Evolutionary conservation across 2,888 invertebrate genomes (phyloP), one percentile per base, ranked within the genome.

Genomic region (Autographa pulchrina): DNA sequence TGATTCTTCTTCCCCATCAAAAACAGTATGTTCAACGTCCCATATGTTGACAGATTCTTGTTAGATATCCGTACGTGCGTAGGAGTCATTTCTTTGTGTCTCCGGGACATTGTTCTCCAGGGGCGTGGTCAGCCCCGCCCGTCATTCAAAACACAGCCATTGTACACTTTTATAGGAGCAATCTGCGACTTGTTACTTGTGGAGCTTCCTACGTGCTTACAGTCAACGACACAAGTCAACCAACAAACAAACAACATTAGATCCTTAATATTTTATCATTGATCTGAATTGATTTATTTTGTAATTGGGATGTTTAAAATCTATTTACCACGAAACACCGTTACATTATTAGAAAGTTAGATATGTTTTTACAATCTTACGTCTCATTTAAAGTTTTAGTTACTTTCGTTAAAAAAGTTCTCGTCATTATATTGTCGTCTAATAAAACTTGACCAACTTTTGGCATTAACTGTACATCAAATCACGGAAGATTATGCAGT

Each of bases 131-230:
- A 68, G 70, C 75, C 79, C 82, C 88, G 74, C 90, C 88, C 69
- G 73, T 81, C 77, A 86, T 87, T 86, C 76, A 83, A 80, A 68
- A 68, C 77, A 70, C 74, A 81, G 62, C 72, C 80, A 86, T 88
- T 87, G 86, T 86, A 68, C 63, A 80, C 72, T 78, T 86, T 86
- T 86, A 86, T 86, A 87, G 75, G 84, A 85, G 80, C 85, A 84
- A 76, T 85, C 78, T 80, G 78, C 73, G 65, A 75, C 64, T 78
- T 81, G 76, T 68, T 72, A 75, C 79, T 79, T 72, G 69, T 20
- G 58, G 66, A 73, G 68, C 78, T 70, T 74, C 83, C 83, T 80
- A 85, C 85, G 68, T 81, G 61, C 54, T 48, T 16, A n/a, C 48
- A 48, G 48, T n/a, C 48, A 48, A 48, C 8, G 48, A 20, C 25